These are phyloP conservation scores for Siniperca scherzeri DNA, from an alignment of 2,797 vertebrate genomes.

Conservation along the genomic window DNA sequence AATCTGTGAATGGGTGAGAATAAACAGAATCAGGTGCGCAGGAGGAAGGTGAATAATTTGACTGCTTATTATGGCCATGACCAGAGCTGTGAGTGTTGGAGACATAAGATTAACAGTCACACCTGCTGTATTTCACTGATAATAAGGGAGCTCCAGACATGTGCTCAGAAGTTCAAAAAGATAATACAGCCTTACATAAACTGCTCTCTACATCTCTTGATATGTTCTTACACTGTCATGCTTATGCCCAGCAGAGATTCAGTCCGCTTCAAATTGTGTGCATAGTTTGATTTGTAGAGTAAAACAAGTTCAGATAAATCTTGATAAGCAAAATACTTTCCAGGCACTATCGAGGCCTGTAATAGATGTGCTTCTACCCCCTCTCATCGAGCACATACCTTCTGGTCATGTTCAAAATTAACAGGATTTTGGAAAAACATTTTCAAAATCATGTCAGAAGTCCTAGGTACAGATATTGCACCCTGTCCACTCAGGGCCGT, in stretches of 20 bases:
- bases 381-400: not conserved
- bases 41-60: slow-evolving; percentile 46
- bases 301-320: not conserved
- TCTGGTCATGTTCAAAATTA: not conserved
- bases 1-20: slow-evolving; percentile 54
- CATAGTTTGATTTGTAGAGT: not conserved
- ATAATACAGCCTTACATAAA: slow-evolving; percentile 19
- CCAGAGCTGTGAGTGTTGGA: slow-evolving; percentile 14
- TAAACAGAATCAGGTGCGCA: slow-evolving; percentile 45
- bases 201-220: not conserved
- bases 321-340: not conserved
- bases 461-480: no score
- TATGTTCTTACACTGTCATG: not conserved
- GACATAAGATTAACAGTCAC: slow-evolving; percentile 26
- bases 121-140: slow-evolving; percentile 33
- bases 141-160: slow-evolving; percentile 16
- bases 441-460: not conserved
- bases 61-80: slow-evolving; percentile 41
- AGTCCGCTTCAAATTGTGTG: not conserved
- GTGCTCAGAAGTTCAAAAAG: slow-evolving; percentile 20
- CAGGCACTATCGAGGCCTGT: not conserved
- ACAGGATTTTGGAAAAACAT: not conserved
- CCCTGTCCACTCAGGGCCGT: not conserved
- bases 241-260: not conserved
- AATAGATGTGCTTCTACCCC: not conserved